Conservation (phyloP, 2,888 invertebrate genomes). For the Venusia cambrica region DNA sequence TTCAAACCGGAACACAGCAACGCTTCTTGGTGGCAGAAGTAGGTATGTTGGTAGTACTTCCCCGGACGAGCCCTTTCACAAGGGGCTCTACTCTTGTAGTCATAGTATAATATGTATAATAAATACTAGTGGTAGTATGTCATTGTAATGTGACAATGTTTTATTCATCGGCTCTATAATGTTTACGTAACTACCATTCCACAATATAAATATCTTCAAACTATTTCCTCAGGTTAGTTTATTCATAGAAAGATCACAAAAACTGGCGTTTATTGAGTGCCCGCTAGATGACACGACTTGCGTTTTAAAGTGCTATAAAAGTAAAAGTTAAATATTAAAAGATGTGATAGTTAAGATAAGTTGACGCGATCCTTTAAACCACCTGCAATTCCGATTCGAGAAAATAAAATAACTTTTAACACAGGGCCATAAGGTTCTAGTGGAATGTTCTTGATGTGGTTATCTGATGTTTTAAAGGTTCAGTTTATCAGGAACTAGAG, state of each 20-base stretch:
- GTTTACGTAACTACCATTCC: slow-evolving; percentile 1
- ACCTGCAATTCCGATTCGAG: slow-evolving; percentile 66
- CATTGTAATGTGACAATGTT: too few species aligned
- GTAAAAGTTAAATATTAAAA: slow-evolving; percentile 74
- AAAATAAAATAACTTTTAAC: slow-evolving; percentile 31
- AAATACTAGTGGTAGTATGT: too few species aligned
- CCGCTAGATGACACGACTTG: slow-evolving; percentile 65
- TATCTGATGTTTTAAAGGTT: slow-evolving; percentile 69
- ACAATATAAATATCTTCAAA: slow-evolving; percentile 15
- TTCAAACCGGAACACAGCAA: too few species aligned
- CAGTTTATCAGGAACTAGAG: slow-evolving; percentile 24
- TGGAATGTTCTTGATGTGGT: slow-evolving; percentile 65
- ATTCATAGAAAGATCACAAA: slow-evolving; percentile 35
- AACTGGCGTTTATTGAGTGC: slow-evolving; percentile 37
- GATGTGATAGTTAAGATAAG: slow-evolving; percentile 73
- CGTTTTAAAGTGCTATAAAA: slow-evolving; percentile 70
- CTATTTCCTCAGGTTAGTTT: slow-evolving; percentile 10
- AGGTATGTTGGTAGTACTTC: too few species aligned
- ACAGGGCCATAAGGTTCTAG: slow-evolving; percentile 14
- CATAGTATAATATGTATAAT: too few species aligned
- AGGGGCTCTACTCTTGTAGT: too few species aligned
- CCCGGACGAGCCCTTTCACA: too few species aligned
- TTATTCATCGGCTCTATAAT: too few species aligned
- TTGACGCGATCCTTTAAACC: slow-evolving; percentile 56
- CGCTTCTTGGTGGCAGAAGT: too few species aligned